These are phyloP conservation scores for Drosophila bifasciata DNA, from an alignment of 1,140 invertebrate species.

Conservation along the genomic window DNA sequence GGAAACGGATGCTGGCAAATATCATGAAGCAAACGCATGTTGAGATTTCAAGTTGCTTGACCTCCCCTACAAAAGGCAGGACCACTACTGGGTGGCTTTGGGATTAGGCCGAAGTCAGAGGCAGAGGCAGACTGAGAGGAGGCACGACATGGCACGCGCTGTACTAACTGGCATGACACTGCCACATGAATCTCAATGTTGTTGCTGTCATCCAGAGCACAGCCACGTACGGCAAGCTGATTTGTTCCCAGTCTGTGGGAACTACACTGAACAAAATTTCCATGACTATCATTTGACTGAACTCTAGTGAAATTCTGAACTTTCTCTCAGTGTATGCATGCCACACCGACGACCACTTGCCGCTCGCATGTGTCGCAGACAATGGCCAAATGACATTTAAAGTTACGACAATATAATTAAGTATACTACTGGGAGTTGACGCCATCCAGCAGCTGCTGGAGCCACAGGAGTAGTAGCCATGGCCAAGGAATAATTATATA, in stretches of 20 bases:
- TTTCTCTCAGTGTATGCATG: neutral
- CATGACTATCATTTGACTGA: no score
- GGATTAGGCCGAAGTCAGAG: slow-evolving; percentile 41
- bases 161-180: slow-evolving; percentile 28
- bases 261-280: neutral
- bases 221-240: slow-evolving; percentile 66
- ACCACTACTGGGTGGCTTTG: slow-evolving; percentile 18
- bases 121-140: no score
- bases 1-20: slow-evolving; percentile 67
- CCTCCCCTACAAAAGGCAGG: slow-evolving; percentile 15
- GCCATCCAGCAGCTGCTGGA: slow-evolving; percentile 27
- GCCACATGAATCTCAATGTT: slow-evolving; percentile 78
- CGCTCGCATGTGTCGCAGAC: slow-evolving; percentile 54
- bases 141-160: slow-evolving; percentile 46
- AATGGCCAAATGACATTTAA: slow-evolving; percentile 78
- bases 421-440: slow-evolving; percentile 74
- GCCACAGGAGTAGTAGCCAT: slow-evolving; percentile 8
- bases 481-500: slow-evolving; percentile 74
- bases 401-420: slow-evolving; percentile 82
- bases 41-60: slow-evolving; percentile 71
- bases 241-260: slow-evolving; percentile 51
- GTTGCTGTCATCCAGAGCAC: slow-evolving; percentile 39
- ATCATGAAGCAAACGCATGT: slow-evolving; percentile 66
- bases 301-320: no score
- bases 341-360: neutral